Conservation (phyloP, 2,888 invertebrate genomes). For the Melieria crassipennis region DNA sequence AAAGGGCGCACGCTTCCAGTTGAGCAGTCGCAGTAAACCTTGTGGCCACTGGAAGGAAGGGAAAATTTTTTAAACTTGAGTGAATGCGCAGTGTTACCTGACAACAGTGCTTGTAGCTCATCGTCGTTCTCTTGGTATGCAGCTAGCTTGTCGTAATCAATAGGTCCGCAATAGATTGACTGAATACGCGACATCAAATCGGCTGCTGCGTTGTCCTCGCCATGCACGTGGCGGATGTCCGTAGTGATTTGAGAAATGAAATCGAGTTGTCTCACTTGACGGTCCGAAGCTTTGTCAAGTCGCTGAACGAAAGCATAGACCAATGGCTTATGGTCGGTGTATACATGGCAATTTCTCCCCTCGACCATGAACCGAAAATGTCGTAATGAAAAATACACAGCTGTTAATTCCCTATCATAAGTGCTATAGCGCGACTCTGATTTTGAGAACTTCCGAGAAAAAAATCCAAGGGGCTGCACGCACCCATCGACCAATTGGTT, state of each 20-base stretch:
- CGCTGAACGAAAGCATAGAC: conserved; percentile 52
- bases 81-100: conserved; percentile 20
- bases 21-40: conserved; percentile 38
- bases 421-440: conserved; percentile 55
- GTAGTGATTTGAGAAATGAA: conserved; percentile 40
- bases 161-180: conserved; percentile 14
- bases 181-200: conserved; percentile 42
- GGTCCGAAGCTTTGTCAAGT: conserved; percentile 42
- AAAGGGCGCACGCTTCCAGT: conserved; percentile 34
- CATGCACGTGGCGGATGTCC: conserved; percentile 40
- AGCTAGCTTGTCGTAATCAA: conserved; percentile 36
- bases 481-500: conserved; percentile 50
- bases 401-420: conserved; percentile 62
- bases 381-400: conserved; percentile 57
- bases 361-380: conserved; percentile 46
- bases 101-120: conserved; percentile 25
- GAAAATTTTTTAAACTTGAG: conserved; percentile 15
- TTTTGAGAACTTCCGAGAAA: conserved; percentile 53
- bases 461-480: conserved; percentile 60
- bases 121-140: conserved; percentile 33
- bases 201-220: conserved; percentile 35
- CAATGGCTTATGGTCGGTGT: conserved; percentile 44
- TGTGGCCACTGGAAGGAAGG: too few relatives aligned
- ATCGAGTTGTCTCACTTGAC: conserved; percentile 37
- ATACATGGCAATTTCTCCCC: conserved; percentile 40